These are phyloP conservation scores for Benitochromis conjunctus DNA, from an alignment of 2,113 vertebrate genomes.

Conservation along the genomic window DNA sequence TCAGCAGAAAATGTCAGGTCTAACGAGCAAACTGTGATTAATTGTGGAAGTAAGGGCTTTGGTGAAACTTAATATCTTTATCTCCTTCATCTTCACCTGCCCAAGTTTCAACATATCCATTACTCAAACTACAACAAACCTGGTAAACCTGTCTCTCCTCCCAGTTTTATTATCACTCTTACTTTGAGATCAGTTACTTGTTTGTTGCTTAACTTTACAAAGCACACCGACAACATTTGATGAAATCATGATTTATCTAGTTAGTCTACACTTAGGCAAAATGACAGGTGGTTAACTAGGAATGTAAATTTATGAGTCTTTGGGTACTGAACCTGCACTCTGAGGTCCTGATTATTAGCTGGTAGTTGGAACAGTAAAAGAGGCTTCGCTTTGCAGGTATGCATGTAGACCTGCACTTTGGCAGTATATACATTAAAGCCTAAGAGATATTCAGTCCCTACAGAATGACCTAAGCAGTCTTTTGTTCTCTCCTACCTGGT, in stretches of 20 bases:
- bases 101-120: conserved; percentile 35
- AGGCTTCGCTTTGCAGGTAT: not conserved
- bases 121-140: conserved; percentile 40
- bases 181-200: conserved; percentile 17
- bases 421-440: not conserved
- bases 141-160: conserved; percentile 40
- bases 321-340: not conserved
- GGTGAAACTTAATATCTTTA: conserved; percentile 32
- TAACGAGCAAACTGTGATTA: conserved; percentile 26
- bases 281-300: not conserved
- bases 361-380: conserved; percentile 8
- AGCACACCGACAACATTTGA: not conserved
- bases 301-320: not conserved
- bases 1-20: conserved; percentile 19
- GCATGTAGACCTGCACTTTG: not conserved
- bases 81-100: conserved; percentile 37
- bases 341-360: not conserved
- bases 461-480: not conserved
- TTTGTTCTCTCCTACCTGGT: conserved; percentile 72
- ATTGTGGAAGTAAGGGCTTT: conserved; percentile 13
- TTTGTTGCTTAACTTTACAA: conserved; percentile 9
- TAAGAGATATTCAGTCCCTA: not conserved
- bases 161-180: not conserved
- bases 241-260: conserved; percentile 33
- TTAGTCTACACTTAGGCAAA: not conserved